phyloP scores from a whole-genome alignment of 1,140 invertebrate species.

The Drosophila parvula region DNA sequence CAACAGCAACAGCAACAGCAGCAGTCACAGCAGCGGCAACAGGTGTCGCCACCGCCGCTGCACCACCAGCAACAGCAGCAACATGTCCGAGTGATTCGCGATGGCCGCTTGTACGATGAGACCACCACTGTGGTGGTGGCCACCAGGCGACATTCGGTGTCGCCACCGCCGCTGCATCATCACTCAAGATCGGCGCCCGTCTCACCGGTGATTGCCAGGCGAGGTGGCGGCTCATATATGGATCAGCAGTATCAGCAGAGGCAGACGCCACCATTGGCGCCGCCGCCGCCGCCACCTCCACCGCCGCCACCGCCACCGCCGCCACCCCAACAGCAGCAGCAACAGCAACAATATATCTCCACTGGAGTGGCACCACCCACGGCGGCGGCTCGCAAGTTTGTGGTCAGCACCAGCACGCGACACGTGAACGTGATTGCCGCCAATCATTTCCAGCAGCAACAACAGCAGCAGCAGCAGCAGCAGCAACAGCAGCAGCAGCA shows the following conservation, averaged over 20 bases:
- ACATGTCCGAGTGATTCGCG: conserved; percentile 80
- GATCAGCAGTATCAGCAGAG: conserved; percentile 64
- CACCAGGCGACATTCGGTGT: conserved; percentile 69
- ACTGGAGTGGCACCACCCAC: conserved; percentile 44
- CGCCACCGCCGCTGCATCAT: conserved; percentile 76
- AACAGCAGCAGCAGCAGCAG: conserved; percentile 42
- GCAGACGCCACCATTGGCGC: conserved; percentile 60
- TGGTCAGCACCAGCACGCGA: conserved; percentile 74
- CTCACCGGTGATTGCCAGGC: conserved; percentile 63
- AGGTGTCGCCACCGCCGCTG: conserved; percentile 68
- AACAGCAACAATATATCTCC: conserved; percentile 47
- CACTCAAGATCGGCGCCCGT: conserved; percentile 75
- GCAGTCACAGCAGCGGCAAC: conserved; percentile 33
- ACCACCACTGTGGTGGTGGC: conserved; percentile 47
- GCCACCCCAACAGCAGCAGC: conserved; percentile 36
- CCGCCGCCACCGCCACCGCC: conserved; percentile 49
- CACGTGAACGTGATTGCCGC: conserved; percentile 74
- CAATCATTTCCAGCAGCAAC: conserved; percentile 71
- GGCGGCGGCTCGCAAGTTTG: conserved; percentile 74
- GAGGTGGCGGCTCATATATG: conserved; percentile 41
- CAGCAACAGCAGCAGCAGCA: conserved; percentile 62
- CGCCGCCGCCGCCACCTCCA: conserved; percentile 47
- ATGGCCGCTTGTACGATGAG: conserved; percentile 79
- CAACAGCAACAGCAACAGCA: conserved; percentile 5
- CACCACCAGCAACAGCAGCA: conserved; percentile 68